Conservation (phyloP, 2,888 invertebrate genomes). For the Aricia artaxerxes region DNA sequence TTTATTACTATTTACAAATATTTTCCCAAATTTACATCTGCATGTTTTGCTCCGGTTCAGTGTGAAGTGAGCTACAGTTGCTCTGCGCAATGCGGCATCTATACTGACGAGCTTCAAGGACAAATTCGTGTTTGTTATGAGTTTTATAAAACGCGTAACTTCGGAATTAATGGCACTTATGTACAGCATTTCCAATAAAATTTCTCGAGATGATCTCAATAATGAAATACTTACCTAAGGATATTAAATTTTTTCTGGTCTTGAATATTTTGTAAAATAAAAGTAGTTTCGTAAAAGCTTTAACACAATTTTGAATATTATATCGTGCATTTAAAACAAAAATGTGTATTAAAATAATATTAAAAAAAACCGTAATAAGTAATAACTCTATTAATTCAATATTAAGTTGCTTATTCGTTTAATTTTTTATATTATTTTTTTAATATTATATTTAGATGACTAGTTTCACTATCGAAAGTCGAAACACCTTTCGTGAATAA, state of each 20-base stretch:
- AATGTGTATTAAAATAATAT: background rate
- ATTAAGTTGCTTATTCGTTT: no score
- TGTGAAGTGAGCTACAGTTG: constrained; percentile 50
- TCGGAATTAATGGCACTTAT: background rate
- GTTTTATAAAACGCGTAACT: background rate
- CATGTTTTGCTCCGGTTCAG: constrained; percentile 44
- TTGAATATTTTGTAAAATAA: background rate
- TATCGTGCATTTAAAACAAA: background rate
- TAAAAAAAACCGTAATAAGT: no score
- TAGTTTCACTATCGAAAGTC: no score
- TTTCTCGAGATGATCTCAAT: background rate
- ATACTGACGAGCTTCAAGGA: constrained; percentile 23
- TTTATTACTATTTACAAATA: constrained; percentile 16
- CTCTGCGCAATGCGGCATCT: constrained; percentile 63
- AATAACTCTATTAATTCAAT: no score
- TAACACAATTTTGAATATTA: no score
- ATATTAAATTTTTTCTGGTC: background rate
- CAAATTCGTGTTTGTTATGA: constrained; percentile 18
- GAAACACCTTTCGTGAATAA: no score
- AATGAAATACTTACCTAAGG: background rate
- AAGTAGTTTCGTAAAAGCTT: no score
- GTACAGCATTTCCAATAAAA: background rate
- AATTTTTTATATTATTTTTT: no score
- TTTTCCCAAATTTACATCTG: constrained; percentile 40
- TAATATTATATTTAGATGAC: no score